Base-by-base conservation (phyloP, 2,888 invertebrate genomes). In the Himalopsyche kuldschensis region DNA sequence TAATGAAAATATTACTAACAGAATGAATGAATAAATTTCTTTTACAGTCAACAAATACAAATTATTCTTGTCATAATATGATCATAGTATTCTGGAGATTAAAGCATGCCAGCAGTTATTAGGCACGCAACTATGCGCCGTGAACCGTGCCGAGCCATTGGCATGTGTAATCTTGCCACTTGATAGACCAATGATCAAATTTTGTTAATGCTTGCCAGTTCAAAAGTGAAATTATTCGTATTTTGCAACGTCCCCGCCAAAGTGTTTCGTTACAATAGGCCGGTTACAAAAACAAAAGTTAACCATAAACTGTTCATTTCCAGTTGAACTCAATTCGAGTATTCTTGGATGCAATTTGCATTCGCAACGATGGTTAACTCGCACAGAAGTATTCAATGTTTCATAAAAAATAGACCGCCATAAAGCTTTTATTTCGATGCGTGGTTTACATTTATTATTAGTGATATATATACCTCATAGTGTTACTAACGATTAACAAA, bases 171-270 rank as follows among this genome's bases (percentile, higher is more conserved):
- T 69, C 69, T 69, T 69, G 69, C 69, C 30, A 69, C 27, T 69
- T 69, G 69, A 69, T 35, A 76, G 35, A 41, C 35, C 76, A 41
- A 24, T 41, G 76, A 76, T 76, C 76, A 76, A 15, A 79, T 82
- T 82, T 82, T 30, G 83, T 79, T 46, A 83, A 80, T 80, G 85
- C 80, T 80, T 78, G 75, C 81, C 82, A 46, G 85, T 84, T 85
- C 85, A 85, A 85, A 85, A 85, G 85, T 84, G 85, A 85, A 85
- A 85, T 82, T 85, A 81, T 80, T 79, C 76, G 35, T 41, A 82
- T 84, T 78, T 80, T 76, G 82, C 69, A 84, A 84, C 47, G 84
- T 81, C 79, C 79, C 69, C 20, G 69, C 27, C 69, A 69, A 69
- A 69, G 69, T 69, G 82, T 82, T 84, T 79, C 83, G 79, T 77